Percentiles rank a stretch among this genome's conserved stretches.
Conservation (phyloP, 2,113 vertebrate genomes). For the Eolophus roseicapilla region DNA sequence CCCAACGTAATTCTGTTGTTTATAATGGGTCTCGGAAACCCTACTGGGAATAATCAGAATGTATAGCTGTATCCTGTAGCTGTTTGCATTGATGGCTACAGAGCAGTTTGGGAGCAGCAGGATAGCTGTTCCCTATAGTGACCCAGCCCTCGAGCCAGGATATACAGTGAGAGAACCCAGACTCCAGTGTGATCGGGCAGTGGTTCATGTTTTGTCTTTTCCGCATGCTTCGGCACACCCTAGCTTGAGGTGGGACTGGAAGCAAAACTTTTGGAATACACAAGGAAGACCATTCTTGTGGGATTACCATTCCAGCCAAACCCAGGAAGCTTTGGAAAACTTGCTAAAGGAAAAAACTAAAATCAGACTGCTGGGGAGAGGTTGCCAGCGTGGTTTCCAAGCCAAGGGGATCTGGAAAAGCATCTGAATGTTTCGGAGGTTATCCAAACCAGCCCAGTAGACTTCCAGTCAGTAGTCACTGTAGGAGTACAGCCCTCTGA, state of each 20-base stretch:
- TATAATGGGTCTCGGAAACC: not conserved
- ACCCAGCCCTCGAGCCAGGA: not conserved
- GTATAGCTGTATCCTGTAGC: not conserved
- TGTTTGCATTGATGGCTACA: not conserved
- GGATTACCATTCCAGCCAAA: constrained; percentile 40
- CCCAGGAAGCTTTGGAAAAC: not conserved
- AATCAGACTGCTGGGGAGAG: not conserved
- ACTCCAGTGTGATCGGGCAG: not conserved
- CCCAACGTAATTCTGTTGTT: not conserved
- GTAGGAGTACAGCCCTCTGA: not conserved
- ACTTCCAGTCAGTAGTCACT: not conserved
- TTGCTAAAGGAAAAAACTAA: not conserved
- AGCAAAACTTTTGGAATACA: constrained; percentile 27
- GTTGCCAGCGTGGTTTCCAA: not conserved
- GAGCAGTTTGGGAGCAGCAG: not conserved
- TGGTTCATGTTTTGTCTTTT: constrained; percentile 13
- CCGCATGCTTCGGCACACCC: not conserved
- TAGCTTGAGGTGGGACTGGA: constrained; percentile 44
- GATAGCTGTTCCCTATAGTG: not conserved
- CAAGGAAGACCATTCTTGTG: constrained; percentile 53
- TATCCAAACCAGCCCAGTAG: constrained; percentile 36
- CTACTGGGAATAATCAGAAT: not conserved
- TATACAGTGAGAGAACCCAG: not conserved
- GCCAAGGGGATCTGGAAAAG: constrained; percentile 47
- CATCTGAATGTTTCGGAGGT: constrained; percentile 23